Percentiles rank a stretch among this genome's conserved stretches.
These are phyloP conservation scores for Siphlonurus alternatus DNA, from an alignment of 2,888 invertebrate genomes.

Conservation along the genomic window DNA sequence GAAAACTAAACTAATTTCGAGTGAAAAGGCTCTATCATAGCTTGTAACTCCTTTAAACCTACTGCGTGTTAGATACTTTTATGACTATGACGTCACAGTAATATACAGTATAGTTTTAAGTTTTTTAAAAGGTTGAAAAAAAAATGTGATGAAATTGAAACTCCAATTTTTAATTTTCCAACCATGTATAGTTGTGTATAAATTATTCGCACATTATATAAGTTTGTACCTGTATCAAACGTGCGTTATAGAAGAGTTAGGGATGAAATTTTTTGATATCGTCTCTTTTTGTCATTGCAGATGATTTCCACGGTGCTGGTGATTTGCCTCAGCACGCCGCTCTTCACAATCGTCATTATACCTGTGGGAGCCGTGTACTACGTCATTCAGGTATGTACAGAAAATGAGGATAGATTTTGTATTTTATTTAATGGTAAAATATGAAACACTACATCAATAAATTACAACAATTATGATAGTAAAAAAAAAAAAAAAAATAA, in stretches of 20 bases:
- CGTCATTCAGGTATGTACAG: conserved; percentile 41
- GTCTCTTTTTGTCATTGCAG: conserved; percentile 24
- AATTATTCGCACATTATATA: background rate
- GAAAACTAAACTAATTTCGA: too few relatives aligned
- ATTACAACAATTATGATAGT: conserved; percentile 1
- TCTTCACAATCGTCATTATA: conserved; percentile 59
- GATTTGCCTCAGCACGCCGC: conserved; percentile 71
- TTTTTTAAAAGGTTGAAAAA: too few relatives aligned
- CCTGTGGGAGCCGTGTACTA: conserved; percentile 71
- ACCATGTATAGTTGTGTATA: too few relatives aligned
- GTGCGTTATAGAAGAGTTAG: too few relatives aligned
- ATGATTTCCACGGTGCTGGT: conserved; percentile 74
- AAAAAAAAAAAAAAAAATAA: background rate
- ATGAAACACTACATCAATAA: background rate
- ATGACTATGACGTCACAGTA: too few relatives aligned
- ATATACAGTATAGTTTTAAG: too few relatives aligned
- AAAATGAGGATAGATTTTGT: background rate
- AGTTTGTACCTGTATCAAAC: too few relatives aligned
- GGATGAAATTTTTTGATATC: background rate
- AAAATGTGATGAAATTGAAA: too few relatives aligned
- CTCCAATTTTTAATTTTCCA: too few relatives aligned
- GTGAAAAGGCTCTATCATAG: too few relatives aligned
- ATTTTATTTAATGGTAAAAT: background rate
- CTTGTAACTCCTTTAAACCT: too few relatives aligned
- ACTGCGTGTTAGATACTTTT: too few relatives aligned